Evolutionary conservation across 2,797 vertebrate species (phyloP), one percentile per base, ranked within the genome.

Genomic region (Acanthis flammea): DNA sequence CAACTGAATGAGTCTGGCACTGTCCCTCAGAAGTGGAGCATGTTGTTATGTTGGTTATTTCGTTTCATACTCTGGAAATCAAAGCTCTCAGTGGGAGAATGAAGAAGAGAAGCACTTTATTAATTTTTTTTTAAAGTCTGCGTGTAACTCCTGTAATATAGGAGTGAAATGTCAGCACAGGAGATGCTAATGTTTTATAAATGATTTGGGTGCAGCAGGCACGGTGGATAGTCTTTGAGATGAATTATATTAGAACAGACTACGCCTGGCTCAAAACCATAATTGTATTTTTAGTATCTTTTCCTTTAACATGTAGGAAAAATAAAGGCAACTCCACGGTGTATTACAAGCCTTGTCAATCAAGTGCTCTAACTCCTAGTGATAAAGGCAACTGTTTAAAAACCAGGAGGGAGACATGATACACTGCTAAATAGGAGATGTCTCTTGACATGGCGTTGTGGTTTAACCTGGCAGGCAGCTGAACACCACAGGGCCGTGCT

Each of bases 91-190:
- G 89, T 85, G 97, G 97, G 96, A 97, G 97, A 97, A 97, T 97
- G 97, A 97, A 95, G 96, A 92, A 88, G 96, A 96, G 95, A 96
- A 97, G 95, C 94, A 96, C 97, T 97, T 97, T 97, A 98, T 98
- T 98, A 97, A 97, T 96, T 96, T 97, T 97, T 54, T 55, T 96
- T 91, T 97, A 92, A 92, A 94, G 95, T 96, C 93, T 94, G 83
- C 22, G 31, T 83, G 92, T 94, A 97, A 97, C 95, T 96, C 96
- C 95, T 96, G 58, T 90, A 96, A 91, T 85, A 92, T 77, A 91
- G 93, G 94, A 96, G 95, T 79, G 89, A 93, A 96, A 95, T 96
- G 96, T 97, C 96, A 96, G 96, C 44, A 57, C 41, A 70, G 96
- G 95, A 95, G 97, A 95, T 90, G 91, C 96, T 97, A 94, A 98